Evolutionary conservation across 2,797 vertebrate species (phyloP).

Genomic region (Coendou prehensilis): DNA sequence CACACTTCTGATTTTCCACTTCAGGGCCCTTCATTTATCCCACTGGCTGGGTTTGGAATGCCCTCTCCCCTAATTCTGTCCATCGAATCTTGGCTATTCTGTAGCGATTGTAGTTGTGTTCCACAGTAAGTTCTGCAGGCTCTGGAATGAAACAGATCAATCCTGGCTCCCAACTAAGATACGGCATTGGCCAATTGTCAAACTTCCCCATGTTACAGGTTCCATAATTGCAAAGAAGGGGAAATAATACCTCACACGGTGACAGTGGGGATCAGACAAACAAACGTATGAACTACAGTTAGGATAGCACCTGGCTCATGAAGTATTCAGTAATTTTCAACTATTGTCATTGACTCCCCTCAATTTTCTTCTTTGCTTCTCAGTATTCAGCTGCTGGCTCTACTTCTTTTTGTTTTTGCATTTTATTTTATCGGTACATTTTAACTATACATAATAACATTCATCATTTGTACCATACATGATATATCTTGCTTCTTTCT

Average conservation of each 20-base stretch:
- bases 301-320: not conserved
- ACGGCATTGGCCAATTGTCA: fast-evolving
- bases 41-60: not conserved
- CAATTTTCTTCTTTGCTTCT: not conserved
- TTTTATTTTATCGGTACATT: not conserved
- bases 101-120: not conserved
- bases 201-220: not conserved
- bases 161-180: fast-evolving
- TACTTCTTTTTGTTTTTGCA: not conserved
- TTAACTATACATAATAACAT: not conserved
- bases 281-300: not conserved
- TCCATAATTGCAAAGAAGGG: not conserved
- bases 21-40: not conserved
- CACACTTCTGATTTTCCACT: not conserved
- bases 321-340: not conserved
- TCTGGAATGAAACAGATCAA: not conserved
- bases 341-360: not conserved
- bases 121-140: not conserved
- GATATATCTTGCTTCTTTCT: not conserved
- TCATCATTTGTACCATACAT: not conserved
- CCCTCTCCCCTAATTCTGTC: not conserved
- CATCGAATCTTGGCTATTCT: not conserved
- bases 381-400: not conserved
- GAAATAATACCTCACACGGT: not conserved
- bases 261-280: not conserved